Conservation (phyloP, 2,113 vertebrate genomes). For the Otis tarda region DNA sequence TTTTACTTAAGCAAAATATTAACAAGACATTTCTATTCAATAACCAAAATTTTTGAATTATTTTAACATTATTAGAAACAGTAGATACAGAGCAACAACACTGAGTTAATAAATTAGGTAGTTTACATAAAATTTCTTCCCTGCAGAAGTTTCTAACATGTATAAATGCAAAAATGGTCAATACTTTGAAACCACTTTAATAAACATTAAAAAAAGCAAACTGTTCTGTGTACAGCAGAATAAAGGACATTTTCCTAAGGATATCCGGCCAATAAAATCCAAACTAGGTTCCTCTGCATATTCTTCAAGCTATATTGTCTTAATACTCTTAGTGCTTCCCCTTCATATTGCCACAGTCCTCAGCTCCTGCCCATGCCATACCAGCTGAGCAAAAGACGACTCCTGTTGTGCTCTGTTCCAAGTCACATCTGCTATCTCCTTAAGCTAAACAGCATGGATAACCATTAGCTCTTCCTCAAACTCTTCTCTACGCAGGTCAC, state of each 20-base stretch:
- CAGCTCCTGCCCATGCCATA: neutral
- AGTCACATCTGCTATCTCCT: neutral
- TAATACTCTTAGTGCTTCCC: neutral
- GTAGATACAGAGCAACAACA: neutral
- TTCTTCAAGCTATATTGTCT: neutral
- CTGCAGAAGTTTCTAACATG: neutral
- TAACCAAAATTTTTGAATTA: neutral
- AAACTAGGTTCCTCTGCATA: neutral
- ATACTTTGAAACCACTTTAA: neutral
- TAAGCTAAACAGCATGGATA: neutral
- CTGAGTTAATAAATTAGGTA: neutral
- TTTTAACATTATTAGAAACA: neutral
- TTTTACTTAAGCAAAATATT: neutral
- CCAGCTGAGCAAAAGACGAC: neutral
- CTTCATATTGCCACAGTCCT: neutral
- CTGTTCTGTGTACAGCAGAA: neutral
- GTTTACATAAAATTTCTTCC: neutral
- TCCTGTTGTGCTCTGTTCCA: neutral
- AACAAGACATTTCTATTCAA: neutral
- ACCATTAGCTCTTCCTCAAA: neutral
- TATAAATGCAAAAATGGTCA: neutral
- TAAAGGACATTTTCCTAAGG: neutral
- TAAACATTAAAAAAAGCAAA: neutral
- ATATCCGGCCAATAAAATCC: neutral
- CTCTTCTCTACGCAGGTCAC: neutral